These are phyloP conservation scores for Phalanger gymnotis DNA, from an alignment of 2,797 vertebrate species.

Conservation along the genomic window DNA sequence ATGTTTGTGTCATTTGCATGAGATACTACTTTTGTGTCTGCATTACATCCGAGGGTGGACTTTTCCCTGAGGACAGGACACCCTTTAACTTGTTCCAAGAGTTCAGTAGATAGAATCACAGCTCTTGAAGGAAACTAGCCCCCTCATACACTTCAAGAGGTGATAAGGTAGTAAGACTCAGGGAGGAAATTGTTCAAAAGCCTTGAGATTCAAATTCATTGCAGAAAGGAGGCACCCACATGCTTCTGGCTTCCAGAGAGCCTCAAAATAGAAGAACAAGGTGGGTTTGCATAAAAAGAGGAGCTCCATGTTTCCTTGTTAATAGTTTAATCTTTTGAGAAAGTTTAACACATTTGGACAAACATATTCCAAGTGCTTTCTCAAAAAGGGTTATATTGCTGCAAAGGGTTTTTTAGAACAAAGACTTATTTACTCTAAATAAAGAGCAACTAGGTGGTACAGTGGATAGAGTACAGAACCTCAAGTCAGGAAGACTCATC, in stretches of 20 bases:
- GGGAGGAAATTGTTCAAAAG: neutral
- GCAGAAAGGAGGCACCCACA: neutral
- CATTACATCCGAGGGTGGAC: neutral
- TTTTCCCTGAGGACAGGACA: neutral
- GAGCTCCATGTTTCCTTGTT: slow-evolving; percentile 10
- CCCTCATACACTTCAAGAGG: neutral
- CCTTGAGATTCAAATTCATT: neutral
- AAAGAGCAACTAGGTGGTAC: neutral
- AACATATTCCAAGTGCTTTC: neutral
- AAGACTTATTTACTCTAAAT: neutral
- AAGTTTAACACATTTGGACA: neutral
- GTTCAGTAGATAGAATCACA: neutral
- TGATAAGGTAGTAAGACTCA: neutral
- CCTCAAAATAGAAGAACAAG: neutral
- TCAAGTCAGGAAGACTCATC: neutral
- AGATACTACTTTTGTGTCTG: neutral
- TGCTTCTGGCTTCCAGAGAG: neutral
- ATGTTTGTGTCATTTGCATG: neutral
- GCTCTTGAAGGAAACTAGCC: neutral
- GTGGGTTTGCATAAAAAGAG: neutral
- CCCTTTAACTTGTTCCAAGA: neutral
- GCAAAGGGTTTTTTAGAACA: neutral
- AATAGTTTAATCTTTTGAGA: slow-evolving; percentile 31
- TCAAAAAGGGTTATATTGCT: neutral
- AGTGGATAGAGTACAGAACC: neutral